A percentile compares a stretch with the other conserved stretches of the same genome.
These are phyloP conservation scores for Mongoloraphidia duomilia DNA, from an alignment of 2,888 invertebrate genomes.

Conservation along the genomic window DNA sequence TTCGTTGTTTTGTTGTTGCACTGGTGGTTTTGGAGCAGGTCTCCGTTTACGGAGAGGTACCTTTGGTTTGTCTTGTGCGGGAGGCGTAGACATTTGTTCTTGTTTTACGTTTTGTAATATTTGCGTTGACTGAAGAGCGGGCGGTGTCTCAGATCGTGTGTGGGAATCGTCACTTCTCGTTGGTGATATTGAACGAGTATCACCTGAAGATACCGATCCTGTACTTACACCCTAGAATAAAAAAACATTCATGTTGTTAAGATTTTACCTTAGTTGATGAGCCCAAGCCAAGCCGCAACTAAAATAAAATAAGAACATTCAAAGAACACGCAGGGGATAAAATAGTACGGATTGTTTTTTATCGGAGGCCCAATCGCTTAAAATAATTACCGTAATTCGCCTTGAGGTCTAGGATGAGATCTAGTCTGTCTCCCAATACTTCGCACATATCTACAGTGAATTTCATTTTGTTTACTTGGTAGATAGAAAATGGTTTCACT, in stretches of 20 bases:
- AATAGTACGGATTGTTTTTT: too few relatives aligned
- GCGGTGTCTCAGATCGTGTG: slow-evolving; percentile 29
- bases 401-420: too few relatives aligned
- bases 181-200: slow-evolving; percentile 36
- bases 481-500: too few relatives aligned
- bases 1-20: slow-evolving; percentile 6
- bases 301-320: too few relatives aligned
- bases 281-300: too few relatives aligned
- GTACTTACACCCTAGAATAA: slow-evolving; percentile 26
- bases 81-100: slow-evolving; percentile 23
- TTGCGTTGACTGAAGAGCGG: slow-evolving; percentile 21
- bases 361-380: too few relatives aligned
- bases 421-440: too few relatives aligned
- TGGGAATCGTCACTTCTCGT: slow-evolving; percentile 43
- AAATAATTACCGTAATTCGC: too few relatives aligned
- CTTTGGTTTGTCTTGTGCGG: slow-evolving; percentile 29
- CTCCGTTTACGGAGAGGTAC: slow-evolving; percentile 38
- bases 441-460: too few relatives aligned
- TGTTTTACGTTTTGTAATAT: slow-evolving; percentile 19
- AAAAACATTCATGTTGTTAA: neutral
- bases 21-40: slow-evolving; percentile 43
- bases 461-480: too few relatives aligned
- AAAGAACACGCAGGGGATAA: too few relatives aligned
- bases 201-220: slow-evolving; percentile 27
- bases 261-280: too few relatives aligned